Base-by-base conservation (phyloP, 1,140 invertebrate species). In the Araneus ventricosus region DNA sequence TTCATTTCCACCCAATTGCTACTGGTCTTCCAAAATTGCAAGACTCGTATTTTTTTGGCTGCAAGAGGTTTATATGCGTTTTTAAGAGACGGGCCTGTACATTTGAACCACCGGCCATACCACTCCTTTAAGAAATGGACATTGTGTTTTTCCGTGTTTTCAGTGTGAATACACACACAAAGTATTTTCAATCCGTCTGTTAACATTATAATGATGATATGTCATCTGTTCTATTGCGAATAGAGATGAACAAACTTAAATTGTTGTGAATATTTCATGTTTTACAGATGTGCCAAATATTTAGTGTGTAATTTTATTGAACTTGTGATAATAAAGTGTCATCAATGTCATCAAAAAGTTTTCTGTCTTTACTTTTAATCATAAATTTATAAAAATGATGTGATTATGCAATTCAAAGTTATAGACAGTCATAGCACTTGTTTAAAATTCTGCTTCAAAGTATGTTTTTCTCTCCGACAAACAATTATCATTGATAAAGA, bases 251-350 rank as follows among this genome's bases (percentile, higher is more conserved):
- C 85, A 88, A 93, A 93, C 85, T 79, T 88, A 80, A 59, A 80
- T 45, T 93, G 85, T 93, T 93, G 91, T 93, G 90, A 86, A 92
- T 82, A 92, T 92, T 92, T 92, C 80, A 86, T 59, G 90, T 92
- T 92, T 92, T 92, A 92, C 90, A 92, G 90, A 92, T 92, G 90
- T 92, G 91, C 91, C 91, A 93, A 93, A 93, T 93, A 93, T 93
- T 87, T 93, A 93, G 91, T 63, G 59, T 93, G 91, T 93, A 93
- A 93, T 93, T 93, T 87, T 87, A 88, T 87, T 93, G 84, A 80
- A 93, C 45, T 70, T 93, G 91, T 93, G 91, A 93, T 93, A 93
- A 93, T 93, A 93, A 93, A 93, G 82, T 92, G 90, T 86, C 91
- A 87, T 93, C 45, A 93, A 37, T 93, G 85, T 93, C 63, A 93